Conservation (phyloP, 2,888 invertebrate species). For the Emesis furor region DNA sequence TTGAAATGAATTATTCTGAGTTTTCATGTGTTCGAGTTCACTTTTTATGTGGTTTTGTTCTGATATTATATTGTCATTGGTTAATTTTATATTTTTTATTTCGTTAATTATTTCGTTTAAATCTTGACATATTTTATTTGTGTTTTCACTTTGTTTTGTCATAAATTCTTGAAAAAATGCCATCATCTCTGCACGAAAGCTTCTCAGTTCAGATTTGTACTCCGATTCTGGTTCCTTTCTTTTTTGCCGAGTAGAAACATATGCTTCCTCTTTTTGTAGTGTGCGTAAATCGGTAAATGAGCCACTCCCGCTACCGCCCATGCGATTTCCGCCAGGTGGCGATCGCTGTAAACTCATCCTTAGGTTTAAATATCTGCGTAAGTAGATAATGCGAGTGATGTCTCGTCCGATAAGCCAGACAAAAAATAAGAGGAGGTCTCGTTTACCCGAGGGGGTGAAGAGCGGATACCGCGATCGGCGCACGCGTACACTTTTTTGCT, state of each 20-base stretch:
- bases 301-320: background rate
- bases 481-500: too few relatives aligned
- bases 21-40: background rate
- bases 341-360: too few relatives aligned
- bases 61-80: background rate
- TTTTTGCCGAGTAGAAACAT: background rate
- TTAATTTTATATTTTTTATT: background rate
- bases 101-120: background rate
- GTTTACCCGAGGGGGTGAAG: too few relatives aligned
- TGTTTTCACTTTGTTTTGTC: background rate
- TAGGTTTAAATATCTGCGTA: too few relatives aligned
- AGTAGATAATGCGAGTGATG: too few relatives aligned
- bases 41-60: background rate
- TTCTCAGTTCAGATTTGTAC: background rate
- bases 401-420: too few relatives aligned
- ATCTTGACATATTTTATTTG: background rate
- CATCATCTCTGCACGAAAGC: background rate
- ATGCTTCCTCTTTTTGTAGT: background rate
- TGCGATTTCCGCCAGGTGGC: background rate
- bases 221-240: slow-evolving; percentile 3
- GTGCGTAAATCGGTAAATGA: background rate
- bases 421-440: too few relatives aligned
- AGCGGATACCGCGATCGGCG: too few relatives aligned
- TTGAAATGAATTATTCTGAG: background rate
- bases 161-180: background rate